Base-by-base conservation (phyloP, 1,140 invertebrate species). In the Micrasema minimum region DNA sequence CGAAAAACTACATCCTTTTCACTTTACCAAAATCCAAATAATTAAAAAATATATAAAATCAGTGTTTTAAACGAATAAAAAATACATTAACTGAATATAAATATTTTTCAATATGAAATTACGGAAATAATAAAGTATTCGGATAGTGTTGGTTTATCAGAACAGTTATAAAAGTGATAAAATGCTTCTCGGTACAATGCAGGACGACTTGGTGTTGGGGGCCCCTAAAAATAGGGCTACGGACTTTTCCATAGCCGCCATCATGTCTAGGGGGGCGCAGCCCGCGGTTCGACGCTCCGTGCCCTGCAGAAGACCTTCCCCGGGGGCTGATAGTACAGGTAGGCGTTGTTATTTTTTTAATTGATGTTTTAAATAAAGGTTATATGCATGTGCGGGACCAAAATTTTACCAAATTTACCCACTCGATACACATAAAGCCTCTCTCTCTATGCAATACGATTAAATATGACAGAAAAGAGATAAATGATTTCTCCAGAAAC, bases 221-320 rank as follows among this genome's bases (percentile, higher is more conserved):
- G 80, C 82, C 76, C 82, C 83, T 79, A 83, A 81, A 67, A 48
- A 57, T n/a, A 72, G 81, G 50, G 93, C 93, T 74, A 96, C 94
- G 75, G 94, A 96, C 84, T 96, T 96, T 85, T 95, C 93, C 71
- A 96, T 96, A 78, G 94, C 93, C 26, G 94, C 95, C 48, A 96
- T 96, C 78, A 96, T 96, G 93, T 92, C 92, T 61, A 85, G 91
- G 66, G 88, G 89, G 79, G 86, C 86, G 76, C 85, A 87, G 81
- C 82, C 83, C 73, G 74, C 72, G 74, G 78, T 77, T 51, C 20
- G 37, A 16, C 26, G 4, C 38, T 12, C 76, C 77, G 20, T 18
- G 11, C 50, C 50, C 20, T 65, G 65, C 37, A 48, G 70, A 16
- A 66, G 66, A 26, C 48, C 71, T 6, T 75, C 69, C 12, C 72